Conservation (phyloP, 2,888 invertebrate genomes). For the Rhodophaea formosa region DNA sequence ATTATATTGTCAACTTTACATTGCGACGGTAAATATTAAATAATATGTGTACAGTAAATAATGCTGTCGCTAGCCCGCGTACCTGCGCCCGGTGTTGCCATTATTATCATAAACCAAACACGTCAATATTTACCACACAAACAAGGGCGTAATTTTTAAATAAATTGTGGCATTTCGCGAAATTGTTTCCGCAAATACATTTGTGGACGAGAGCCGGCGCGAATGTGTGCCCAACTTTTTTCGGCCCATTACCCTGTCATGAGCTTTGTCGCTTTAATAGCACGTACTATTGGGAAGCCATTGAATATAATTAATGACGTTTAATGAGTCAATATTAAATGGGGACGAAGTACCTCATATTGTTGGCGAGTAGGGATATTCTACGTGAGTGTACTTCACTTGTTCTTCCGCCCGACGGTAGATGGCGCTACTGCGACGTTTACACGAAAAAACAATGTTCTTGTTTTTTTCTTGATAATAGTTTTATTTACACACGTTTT, state of each 20-base stretch:
- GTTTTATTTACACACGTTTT: too few relatives aligned
- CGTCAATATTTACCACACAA: slow-evolving; percentile 80
- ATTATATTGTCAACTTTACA: slow-evolving; percentile 79
- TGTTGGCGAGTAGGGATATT: background rate
- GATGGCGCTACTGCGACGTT: slow-evolving; percentile 41
- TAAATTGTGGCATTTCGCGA: slow-evolving; percentile 81
- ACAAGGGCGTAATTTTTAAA: slow-evolving; percentile 82
- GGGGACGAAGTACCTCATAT: slow-evolving; percentile 9
- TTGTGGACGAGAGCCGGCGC: slow-evolving; percentile 67
- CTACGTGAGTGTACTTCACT: slow-evolving; percentile 24
- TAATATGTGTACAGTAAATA: slow-evolving; percentile 76
- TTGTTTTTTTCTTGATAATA: too few relatives aligned
- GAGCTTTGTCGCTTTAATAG: slow-evolving; percentile 46
- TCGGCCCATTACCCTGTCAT: slow-evolving; percentile 53
- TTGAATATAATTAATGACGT: slow-evolving; percentile 13
- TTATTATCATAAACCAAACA: slow-evolving; percentile 82
- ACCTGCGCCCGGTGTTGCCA: slow-evolving; percentile 72
- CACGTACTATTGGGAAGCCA: slow-evolving; percentile 14
- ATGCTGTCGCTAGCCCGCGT: slow-evolving; percentile 69
- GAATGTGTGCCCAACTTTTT: slow-evolving; percentile 71
- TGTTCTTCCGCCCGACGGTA: slow-evolving; percentile 28
- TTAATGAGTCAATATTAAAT: slow-evolving; percentile 21
- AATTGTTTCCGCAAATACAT: slow-evolving; percentile 79
- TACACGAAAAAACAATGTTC: background rate
- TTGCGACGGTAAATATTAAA: slow-evolving; percentile 77